Conservation (phyloP, 2,113 vertebrate genomes). For the Megaceryle maxima region DNA sequence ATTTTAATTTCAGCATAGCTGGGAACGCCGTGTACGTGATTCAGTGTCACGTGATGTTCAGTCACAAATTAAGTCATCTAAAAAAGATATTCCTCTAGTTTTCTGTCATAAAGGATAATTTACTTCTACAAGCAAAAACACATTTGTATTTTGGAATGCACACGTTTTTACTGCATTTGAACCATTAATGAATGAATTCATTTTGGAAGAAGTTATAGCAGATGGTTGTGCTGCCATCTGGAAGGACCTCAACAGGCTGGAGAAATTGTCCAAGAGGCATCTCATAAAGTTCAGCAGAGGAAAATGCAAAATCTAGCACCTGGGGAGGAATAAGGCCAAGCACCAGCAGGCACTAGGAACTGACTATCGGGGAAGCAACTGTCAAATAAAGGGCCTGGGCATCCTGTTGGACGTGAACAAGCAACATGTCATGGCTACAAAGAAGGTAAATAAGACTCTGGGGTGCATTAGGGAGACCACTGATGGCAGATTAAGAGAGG, state of each 20-base stretch:
- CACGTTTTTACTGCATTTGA: constrained; percentile 32
- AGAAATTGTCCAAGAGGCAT: not conserved
- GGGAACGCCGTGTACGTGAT: constrained; percentile 85
- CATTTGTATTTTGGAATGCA: constrained; percentile 71
- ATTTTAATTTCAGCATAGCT: constrained; percentile 71
- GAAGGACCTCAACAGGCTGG: not conserved
- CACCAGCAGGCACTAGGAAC: not conserved
- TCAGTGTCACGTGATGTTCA: constrained; percentile 89
- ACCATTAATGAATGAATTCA: constrained; percentile 68
- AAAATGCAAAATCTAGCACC: not conserved
- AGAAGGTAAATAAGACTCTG: not conserved
- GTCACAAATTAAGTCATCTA: constrained; percentile 86
- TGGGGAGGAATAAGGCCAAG: not conserved
- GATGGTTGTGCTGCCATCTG: not conserved
- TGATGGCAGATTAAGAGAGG: not conserved
- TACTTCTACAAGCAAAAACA: constrained; percentile 64
- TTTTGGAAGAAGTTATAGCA: not conserved
- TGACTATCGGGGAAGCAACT: not conserved
- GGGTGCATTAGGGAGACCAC: not conserved
- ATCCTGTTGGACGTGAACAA: not conserved
- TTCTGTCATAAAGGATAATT: constrained; percentile 66
- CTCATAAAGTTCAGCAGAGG: not conserved
- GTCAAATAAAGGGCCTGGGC: not conserved
- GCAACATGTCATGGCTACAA: not conserved
- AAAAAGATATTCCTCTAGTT: constrained; percentile 76